Evolutionary conservation across 2,888 invertebrate genomes (phyloP).

Genomic region (Tillus elongatus): DNA sequence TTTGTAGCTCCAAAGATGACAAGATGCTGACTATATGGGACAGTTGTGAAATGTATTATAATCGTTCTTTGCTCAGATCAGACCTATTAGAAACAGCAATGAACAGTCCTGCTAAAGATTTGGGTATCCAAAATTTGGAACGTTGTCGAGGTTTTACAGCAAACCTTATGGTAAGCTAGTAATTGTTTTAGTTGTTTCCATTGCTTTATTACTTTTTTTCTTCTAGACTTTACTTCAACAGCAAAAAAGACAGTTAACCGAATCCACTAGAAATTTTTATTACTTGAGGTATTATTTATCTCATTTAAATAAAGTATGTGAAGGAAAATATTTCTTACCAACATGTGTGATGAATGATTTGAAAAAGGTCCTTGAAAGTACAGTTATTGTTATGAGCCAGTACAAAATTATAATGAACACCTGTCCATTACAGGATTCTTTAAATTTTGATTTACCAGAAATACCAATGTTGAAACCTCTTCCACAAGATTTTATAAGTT

Average conservation of each 20-base stretch:
- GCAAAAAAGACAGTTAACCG: constrained; percentile 55
- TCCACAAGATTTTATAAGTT: constrained; percentile 25
- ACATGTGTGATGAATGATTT: constrained; percentile 39
- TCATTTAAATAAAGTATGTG: constrained; percentile 32
- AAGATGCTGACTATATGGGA: constrained; percentile 55
- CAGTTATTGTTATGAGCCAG: constrained; percentile 55
- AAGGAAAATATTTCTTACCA: constrained; percentile 27
- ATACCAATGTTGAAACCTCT: constrained; percentile 29
- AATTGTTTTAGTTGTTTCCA: constrained; percentile 2
- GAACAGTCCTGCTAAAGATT: constrained; percentile 62
- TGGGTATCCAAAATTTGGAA: constrained; percentile 73
- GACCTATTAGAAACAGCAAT: constrained; percentile 54
- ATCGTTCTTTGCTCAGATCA: constrained; percentile 60
- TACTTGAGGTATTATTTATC: constrained; percentile 48
- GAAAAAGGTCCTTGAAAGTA: constrained; percentile 45
- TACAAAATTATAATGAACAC: constrained; percentile 57
- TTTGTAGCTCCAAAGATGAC: constrained; percentile 41
- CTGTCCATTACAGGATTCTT: constrained; percentile 43
- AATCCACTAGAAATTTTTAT: constrained; percentile 49
- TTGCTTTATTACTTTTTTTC: constrained; percentile 17
- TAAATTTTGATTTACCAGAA: constrained; percentile 26
- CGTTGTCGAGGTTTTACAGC: constrained; percentile 77
- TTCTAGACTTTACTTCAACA: constrained; percentile 53
- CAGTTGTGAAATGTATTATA: constrained; percentile 66
- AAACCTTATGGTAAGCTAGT: constrained; percentile 57